Evolutionary conservation across 1,140 invertebrate genomes (phyloP), one percentile per base, ranked within the genome.

Genomic region (Reticulitermes speratus): DNA sequence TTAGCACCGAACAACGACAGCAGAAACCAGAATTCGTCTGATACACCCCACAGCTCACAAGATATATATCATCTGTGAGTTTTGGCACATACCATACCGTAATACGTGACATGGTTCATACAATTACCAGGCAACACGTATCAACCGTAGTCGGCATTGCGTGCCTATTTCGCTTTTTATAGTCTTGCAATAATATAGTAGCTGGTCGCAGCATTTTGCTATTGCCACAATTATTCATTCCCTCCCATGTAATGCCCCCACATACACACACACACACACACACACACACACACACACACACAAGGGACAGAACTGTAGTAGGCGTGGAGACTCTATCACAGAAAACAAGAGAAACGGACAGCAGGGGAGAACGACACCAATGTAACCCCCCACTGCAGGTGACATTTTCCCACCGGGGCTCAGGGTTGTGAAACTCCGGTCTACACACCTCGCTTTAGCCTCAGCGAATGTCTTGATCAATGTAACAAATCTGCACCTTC

Each of bases 201-300:
- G 6, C n/a, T 30, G 65, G 65, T 30, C 7, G n/a, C 25, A 6
- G n/a, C 65, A 75, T 75, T 75, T 75, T 30, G 65, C n/a, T 75
- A 75, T 75, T 75, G 65, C n/a, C 65, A 75, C n/a, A 75, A 75
- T 75, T 75, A 75, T 75, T 75, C 65, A 75, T 30, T 30, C 65
- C 65, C n/a, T 75, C 25, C 65, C 65, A 3, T 8, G 65, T 30
- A 30, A 25, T 75, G 25, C 25, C n/a, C 65, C n/a, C 25, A 38
- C 38, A 38, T 5, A 38, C 38, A 38, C 38, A 38, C 38, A 38
- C 38, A 38, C 38, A 38, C 38, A 38, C 38, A 38, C 38, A 38
- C 38, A 38, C 38, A 38, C 38, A 38, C 48, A 11, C 16, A 16
- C 48, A 48, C 48, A 16, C 52, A 12, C 19, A 12, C 45, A 55